Base-by-base conservation (phyloP, 2,888 invertebrate genomes). In the Mythimna vitellina region DNA sequence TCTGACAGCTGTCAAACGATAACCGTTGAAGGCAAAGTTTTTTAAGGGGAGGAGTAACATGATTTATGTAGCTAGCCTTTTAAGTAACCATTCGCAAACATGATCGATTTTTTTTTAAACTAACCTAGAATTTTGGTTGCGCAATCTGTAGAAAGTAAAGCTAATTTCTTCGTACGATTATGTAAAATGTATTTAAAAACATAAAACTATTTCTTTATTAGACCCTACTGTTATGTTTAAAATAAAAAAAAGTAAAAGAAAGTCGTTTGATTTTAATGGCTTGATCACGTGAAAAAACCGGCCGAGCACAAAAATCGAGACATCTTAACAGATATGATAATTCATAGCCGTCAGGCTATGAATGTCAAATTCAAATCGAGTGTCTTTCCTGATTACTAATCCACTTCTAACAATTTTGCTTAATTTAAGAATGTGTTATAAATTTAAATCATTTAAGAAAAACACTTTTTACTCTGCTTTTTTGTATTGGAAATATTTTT, bases 121-220 rank as follows among this genome's bases (percentile, higher is more conserved):
- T 56, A 46, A 66, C 64, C 51, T 68, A 25, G 17, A 72, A 46
- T 62, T 58, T 76, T 65, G 58, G 64, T 79, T 84, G 73, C 58
- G 71, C 61, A 82, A 86, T 54, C 25, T 25, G 58, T 79, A 82
- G 85, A 85, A 86, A 85, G 85, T 75, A 66, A 63, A 29, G 35
- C 74, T 73, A 77, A 73, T 82, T 76, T 80, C 32, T 73, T 69
- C 35, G 57, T 61, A 73, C 42, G 65, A 65, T 81, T 83, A 76
- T 58, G 56, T 83, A 82, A 79, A 71, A 56, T 62, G 2, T 70
- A 29, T 70, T 62, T 65, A 61, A 63, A 56, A 51, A 22, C 1
- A 54, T 54, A 57, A 53, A 38, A 29, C 49, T 68, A 62, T 68
- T 53, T 70, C 49, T 57, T 42, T 73, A 46, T 53, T 35, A 49